Evolutionary conservation across 2,797 vertebrate genomes (phyloP).

Genomic region (Coracias cyanogaster): DNA sequence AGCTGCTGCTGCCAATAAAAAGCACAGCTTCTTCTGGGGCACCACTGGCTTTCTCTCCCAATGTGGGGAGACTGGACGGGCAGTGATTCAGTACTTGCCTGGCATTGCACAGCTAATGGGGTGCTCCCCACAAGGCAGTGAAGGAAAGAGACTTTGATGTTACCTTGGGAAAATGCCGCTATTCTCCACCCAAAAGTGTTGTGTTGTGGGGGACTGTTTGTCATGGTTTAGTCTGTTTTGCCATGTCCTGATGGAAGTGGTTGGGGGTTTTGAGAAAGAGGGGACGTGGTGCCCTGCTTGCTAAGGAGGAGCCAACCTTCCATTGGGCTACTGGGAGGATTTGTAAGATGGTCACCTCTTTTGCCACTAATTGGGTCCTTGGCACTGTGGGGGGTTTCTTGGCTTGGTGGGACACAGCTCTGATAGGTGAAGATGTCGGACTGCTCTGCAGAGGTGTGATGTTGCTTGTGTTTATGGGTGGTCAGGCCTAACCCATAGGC

Average conservation of each 20-base stretch:
- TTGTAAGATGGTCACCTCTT: not conserved
- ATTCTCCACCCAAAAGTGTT: not conserved
- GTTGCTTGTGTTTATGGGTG: not conserved
- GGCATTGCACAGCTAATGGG: not conserved
- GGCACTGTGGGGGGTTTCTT: not conserved
- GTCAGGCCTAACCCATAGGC: not conserved
- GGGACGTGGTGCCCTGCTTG: accelerated
- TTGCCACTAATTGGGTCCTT: not conserved
- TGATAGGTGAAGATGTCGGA: not conserved
- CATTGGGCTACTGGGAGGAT: not conserved
- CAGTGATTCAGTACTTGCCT: not conserved
- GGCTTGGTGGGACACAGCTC: not conserved
- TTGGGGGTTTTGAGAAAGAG: not conserved
- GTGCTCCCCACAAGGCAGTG: accelerated
- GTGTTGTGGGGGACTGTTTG: not conserved
- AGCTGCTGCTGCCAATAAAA: not conserved
- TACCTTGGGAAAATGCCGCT: not conserved
- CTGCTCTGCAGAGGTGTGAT: not conserved
- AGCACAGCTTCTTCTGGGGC: not conserved
- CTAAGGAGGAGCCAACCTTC: not conserved
- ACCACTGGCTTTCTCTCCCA: not conserved
- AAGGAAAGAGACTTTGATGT: not conserved
- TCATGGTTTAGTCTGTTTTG: not conserved
- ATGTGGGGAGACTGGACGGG: not conserved
- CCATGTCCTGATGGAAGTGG: not conserved